Evolutionary conservation across 2,888 invertebrate species (phyloP).

Genomic region (Alsophila aescularia): DNA sequence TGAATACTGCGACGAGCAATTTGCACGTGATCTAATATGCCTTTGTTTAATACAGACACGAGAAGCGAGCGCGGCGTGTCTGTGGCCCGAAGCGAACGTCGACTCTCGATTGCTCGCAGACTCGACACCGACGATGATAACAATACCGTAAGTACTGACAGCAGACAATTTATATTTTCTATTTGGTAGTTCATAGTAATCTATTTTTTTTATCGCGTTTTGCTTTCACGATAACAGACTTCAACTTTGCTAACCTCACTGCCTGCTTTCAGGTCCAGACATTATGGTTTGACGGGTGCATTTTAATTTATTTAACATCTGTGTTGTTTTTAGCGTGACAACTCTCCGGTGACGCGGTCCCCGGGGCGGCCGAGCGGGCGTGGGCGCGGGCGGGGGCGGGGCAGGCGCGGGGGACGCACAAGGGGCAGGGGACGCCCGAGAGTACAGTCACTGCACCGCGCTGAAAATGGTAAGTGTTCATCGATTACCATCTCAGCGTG

Average conservation of each 20-base stretch:
- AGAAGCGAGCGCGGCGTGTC: constrained; percentile 64
- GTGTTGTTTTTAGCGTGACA: neutral
- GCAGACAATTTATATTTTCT: neutral
- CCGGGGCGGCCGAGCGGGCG: constrained; percentile 33
- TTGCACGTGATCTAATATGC: too few relatives aligned
- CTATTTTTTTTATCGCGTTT: too few relatives aligned
- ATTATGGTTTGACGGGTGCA: too few relatives aligned
- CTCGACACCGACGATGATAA: constrained; percentile 62
- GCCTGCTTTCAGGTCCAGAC: too few relatives aligned
- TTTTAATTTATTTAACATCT: too few relatives aligned
- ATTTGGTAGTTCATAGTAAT: too few relatives aligned
- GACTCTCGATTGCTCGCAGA: constrained; percentile 47
- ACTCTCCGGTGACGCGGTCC: constrained; percentile 12
- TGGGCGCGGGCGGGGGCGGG: constrained; percentile 40
- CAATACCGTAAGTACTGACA: constrained; percentile 51
- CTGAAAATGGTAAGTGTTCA: constrained; percentile 41
- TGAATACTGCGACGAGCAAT: too few relatives aligned
- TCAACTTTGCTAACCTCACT: too few relatives aligned
- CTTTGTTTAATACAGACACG: constrained; percentile 45
- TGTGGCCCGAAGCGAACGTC: constrained; percentile 59
- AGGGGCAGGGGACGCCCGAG: constrained; percentile 29
- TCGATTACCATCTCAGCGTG: neutral
- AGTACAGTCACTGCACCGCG: constrained; percentile 27
- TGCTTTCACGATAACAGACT: too few relatives aligned
- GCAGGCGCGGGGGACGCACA: constrained; percentile 40